Base-by-base conservation (phyloP, 1,140 invertebrate species). In the Pogonomyrmex barbatus region DNA sequence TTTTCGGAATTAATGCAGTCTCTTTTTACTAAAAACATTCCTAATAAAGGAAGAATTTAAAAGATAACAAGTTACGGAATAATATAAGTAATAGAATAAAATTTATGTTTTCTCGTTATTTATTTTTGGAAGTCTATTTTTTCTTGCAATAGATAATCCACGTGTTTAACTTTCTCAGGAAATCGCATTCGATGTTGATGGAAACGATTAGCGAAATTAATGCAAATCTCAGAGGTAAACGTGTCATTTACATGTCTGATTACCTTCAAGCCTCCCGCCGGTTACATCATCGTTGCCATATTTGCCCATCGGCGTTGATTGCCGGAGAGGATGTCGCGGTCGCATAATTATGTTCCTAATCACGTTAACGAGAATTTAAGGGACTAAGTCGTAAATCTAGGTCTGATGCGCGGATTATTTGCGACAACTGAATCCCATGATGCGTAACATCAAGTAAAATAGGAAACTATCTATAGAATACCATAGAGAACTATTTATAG, bases 191-290 rank as follows among this genome's bases (percentile, higher is more conserved):
- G 54, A 78, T 56, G 63, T 17, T 78, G 54, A 73, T 52, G 52
- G 36, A 54, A 70, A 87, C 85, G 76, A 89, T 60, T 85, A 88
- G 76, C 10, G 56, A 81, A 87, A 88, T 88, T 86, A 89, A 90
- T 90, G 73, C 65, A 78, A 89, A 90, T 89, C 79, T 76, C 87
- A 39, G 62, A 65, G 78, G 71, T 67, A 87, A 89, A 86, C 75
- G 79, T 67, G 75, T 85, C 83, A 79, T 85, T 90, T 86, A 86
- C 86, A 88, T 90, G 88, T 36, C 81, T 79, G 73, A 89, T 89
- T 83, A 89, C 78, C 67, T 50, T 67, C 73, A 76, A 67, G 71
- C 39, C 73, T 78, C 62, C 73, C 83, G 17, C 10, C 50, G 71
- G 47, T 85, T 85, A 85, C 75, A 85, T 85, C 71, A 85, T 78